Conservation (phyloP, 2,888 invertebrate species). For the Megaustenia siamemsis region DNA sequence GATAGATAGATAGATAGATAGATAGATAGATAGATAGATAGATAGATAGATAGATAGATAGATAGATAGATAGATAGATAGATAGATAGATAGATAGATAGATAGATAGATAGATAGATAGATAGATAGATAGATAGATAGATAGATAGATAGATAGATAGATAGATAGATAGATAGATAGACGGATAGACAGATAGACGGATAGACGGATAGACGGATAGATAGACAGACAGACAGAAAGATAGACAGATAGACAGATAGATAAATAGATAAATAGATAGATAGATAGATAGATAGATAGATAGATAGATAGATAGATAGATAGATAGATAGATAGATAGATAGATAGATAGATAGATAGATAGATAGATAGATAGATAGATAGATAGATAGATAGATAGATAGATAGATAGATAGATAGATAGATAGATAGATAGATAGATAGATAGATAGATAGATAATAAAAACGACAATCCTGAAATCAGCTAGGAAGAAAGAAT, state of each 20-base stretch:
- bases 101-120: no score
- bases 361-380: background rate
- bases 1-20: no score
- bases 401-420: conserved; percentile 9
- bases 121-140: no score
- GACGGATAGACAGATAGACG: background rate
- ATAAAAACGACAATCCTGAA: no score
- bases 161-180: background rate
- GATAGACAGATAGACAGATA: conserved; percentile 1
- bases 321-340: background rate
- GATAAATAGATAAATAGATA: conserved; percentile 1
- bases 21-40: no score
- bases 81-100: no score
- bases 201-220: background rate
- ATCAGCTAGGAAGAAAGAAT: no score
- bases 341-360: background rate
- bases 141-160: background rate
- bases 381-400: conserved; percentile 9
- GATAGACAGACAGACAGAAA: background rate
- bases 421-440: conserved; percentile 9
- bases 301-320: conserved; percentile 1
- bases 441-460: conserved; percentile 4
- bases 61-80: no score
- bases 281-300: conserved; percentile 9
- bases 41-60: no score